Conservation (phyloP, 2,113 vertebrate species). For the Promerops cafer region DNA sequence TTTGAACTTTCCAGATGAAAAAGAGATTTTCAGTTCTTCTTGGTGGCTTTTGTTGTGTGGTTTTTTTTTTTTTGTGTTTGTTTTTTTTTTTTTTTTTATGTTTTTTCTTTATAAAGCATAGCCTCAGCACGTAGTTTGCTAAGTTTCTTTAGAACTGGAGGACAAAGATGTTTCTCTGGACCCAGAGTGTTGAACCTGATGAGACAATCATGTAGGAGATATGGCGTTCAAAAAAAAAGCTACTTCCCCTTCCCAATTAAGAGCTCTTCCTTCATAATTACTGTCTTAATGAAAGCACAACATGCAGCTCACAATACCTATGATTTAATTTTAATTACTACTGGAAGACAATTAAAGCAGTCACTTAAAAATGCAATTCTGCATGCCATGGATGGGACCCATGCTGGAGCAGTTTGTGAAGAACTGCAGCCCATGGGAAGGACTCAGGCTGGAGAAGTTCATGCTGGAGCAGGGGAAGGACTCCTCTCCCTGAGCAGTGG, state of each 20-base stretch:
- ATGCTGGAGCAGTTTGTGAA: neutral
- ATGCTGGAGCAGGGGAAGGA: neutral
- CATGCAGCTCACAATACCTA: neutral
- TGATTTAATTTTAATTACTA: constrained; percentile 55
- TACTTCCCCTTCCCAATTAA: neutral
- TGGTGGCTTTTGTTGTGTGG: neutral
- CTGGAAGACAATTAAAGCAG: constrained; percentile 37
- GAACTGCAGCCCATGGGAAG: neutral
- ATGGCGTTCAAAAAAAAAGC: neutral
- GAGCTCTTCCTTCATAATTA: neutral
- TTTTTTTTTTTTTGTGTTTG: neutral
- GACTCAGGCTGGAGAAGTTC: neutral
- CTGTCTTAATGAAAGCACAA: neutral
- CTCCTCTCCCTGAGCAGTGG: neutral
- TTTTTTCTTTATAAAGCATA: neutral
- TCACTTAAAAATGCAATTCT: constrained; percentile 40
- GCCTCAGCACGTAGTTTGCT: neutral
- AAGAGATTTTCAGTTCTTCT: neutral
- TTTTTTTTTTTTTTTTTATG: neutral
- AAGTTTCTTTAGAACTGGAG: neutral
- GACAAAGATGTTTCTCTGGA: neutral
- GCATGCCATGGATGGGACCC: neutral
- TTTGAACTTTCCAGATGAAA: neutral
- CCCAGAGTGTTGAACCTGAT: neutral
- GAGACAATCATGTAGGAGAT: neutral